Evolutionary conservation across 2,113 vertebrate species (phyloP), one percentile per base, ranked within the genome.

Genomic region (Pygoscelis adeliae): DNA sequence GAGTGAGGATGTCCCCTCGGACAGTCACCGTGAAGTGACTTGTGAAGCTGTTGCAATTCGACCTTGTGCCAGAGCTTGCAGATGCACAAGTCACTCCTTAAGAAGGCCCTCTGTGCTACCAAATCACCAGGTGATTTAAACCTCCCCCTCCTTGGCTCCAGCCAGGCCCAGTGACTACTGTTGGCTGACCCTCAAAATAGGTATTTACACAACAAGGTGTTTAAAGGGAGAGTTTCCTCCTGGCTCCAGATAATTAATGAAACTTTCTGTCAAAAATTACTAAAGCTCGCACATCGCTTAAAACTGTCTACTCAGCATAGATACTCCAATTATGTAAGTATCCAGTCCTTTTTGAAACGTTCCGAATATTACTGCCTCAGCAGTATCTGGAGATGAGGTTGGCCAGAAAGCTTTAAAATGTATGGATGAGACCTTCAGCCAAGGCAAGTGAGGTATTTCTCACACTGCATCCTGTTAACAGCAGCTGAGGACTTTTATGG

Each of bases 301-400:
- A 89, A 93, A 63, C 27, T 56, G 72, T 84, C 94, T 82, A n/a
- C 44, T 96, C 86, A 87, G 79, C 93, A 47, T 1, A 55, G 72
- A 71, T 86, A 61, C 23, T 90, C 67, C 70, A 93, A 92, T 96
- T 89, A 81, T 56, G 8, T 81, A 67, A 96, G 80, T 87, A 52
- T 74, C 55, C 55, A 69, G 47, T 76, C 44, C 56, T 76, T 61
- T 91, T n/a, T 74, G 69, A 90, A 97, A 63, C 59, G 46, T 61
- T 83, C 53, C 30, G 69, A 67, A 56, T 67, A 32, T 62, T 81
- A 92, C 63, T 91, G 40, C 52, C 40, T 74, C 77, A 22, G 69
- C 69, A 84, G 49, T 84, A 81, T 78, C 47, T 70, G 15, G 52
- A 66, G 52, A 74, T 89, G 44, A 82, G 30, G 47, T 61, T 89